Evolutionary conservation across 23 tunicate species (phyloP), one percentile per base, ranked within the genome.

Genomic region (Trididemnum nubilum): DNA sequence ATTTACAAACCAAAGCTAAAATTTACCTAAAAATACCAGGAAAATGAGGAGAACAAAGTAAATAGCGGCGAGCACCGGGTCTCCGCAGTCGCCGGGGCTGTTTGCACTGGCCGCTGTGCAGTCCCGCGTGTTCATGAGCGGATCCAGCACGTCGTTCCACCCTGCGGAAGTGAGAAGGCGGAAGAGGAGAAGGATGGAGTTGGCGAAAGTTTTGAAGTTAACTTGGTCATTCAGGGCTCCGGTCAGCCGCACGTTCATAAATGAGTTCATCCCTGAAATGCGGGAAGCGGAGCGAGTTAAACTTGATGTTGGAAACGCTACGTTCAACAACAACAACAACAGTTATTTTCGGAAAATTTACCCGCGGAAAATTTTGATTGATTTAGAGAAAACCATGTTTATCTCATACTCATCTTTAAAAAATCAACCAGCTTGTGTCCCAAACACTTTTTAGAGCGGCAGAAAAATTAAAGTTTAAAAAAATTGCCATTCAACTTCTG

Each of bases 121-220:
- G 70, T 82, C 75, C 49, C 83, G 73, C 33, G 86, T 82, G 59
- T 94, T 87, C 93, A 88, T 94, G 2, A 94, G 65, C 0, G 98
- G 98, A 35, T 94, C 98, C 26, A 94, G 85, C 24, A 94, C 87
- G 58, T 94, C 98, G 77, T 94, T 94, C 98, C 98, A 94, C 0
- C 98, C 98, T 36, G 94, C 98, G 5, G 94, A 94, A 0, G 94
- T 94, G 65, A 88, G 79, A 37, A 92, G 77, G n/a, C 97, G 92
- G 64, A 92, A 92, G 9, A 92, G 85, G 29, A 92, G 75, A 82
- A 92, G 28, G 49, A 92, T 30, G 2, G 97, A 83, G 49, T 78
- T 92, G 18, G 79, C 92, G 66, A 92, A 92, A 3, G 97, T 92
- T 60, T 80, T 81, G 75, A 92, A 92, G 67, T 92, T 92, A 38